phyloP scores from a whole-genome alignment of 2,113 vertebrate species.

The Lipotes vexillifer region DNA sequence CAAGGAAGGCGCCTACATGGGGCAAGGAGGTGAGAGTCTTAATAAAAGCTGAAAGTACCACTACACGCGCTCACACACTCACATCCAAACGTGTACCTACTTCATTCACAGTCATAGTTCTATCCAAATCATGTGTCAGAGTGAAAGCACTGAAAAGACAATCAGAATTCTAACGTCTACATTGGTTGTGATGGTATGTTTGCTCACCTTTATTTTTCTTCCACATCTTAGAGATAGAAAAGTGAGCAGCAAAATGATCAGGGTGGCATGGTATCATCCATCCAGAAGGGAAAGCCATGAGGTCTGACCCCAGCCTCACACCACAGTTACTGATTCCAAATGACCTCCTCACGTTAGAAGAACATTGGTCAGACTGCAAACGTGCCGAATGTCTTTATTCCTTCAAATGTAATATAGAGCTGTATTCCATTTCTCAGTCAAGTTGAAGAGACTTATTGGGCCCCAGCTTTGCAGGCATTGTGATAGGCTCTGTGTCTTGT shows the following conservation, averaged over 20 bases:
- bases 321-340: neutral
- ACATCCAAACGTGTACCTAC: neutral
- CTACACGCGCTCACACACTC: too few species aligned
- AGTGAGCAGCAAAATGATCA: neutral
- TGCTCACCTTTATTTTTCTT: neutral
- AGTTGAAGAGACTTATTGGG: neutral
- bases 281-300: neutral
- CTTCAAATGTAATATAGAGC: neutral
- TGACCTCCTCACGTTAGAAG: neutral
- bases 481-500: neutral
- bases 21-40: neutral
- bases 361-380: neutral
- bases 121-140: neutral
- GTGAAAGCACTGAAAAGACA: neutral
- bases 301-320: neutral
- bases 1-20: neutral
- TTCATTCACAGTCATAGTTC: neutral
- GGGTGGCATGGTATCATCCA: neutral
- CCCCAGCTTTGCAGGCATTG: neutral
- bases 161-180: neutral
- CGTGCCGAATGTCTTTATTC: neutral
- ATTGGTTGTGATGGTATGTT: neutral
- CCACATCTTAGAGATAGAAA: neutral
- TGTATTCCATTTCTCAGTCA: neutral
- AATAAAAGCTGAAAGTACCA: neutral